Evolutionary conservation across 2,797 vertebrate genomes (phyloP), one percentile per base, ranked within the genome.

Genomic region (Sebastes oblongus): DNA sequence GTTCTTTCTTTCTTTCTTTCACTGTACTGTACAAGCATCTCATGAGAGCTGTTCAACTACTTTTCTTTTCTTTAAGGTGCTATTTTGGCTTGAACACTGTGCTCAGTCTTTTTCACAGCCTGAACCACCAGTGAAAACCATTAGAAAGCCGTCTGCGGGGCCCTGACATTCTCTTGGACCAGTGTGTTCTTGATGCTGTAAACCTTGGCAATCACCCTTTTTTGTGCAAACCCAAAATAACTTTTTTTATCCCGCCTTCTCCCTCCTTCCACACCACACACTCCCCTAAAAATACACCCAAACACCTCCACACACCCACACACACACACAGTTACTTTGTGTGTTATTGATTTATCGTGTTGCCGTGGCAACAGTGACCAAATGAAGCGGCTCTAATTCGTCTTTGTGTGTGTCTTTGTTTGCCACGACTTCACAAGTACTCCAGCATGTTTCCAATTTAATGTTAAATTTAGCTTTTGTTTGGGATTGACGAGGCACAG

Each of bases 321-420:
- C 20, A n/a, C 20, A 70, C 54, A 16, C 75, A 34, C 59, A n/a
- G 27, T 46, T 16, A 22, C 20, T 68, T 36, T 18, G 2, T 32
- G 56, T 85, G 10, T 66, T 82, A 77, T 78, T 79, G 72, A 68
- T 66, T 76, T n/a, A 7, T 65, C 77, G 4, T 29, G 76, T 86
- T 89, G 58, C 86, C 52, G 27, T 66, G 61, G 77, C 70, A 89
- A 92, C 90, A 29, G 22, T 59, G 30, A 77, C 77, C 68, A 71
- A 84, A 82, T 88, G 29, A 52, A 79, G 74, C 81, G 62, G 32
- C 29, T 64, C 34, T 75, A 3, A 34, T 79, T 36, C 36, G 9
- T 42, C 36, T 83, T 29, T 20, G 27, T 3, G 13, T n/a, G 9
- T 54, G 34, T 65, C 22, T 82, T 66, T 77, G 32, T 76, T 61